Evolutionary conservation across 53 echinoderm and acorn worm genomes (phyloP), one percentile per base, ranked within the genome.

Genomic region (Stichopus horrens): DNA sequence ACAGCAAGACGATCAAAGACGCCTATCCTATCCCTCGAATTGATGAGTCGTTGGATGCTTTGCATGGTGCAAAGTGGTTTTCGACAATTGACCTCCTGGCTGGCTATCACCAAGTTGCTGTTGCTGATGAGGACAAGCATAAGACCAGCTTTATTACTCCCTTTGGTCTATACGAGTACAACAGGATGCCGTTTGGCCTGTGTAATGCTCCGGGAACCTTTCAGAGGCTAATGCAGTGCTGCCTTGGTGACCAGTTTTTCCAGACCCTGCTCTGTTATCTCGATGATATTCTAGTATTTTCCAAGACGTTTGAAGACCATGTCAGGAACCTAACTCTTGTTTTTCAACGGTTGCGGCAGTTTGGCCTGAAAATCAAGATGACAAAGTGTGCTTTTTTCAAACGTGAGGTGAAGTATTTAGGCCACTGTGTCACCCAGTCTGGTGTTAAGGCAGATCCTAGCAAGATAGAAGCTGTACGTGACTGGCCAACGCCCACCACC

Each of bases 301-400:
- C 89, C 10, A 19, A 55, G 21, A 88, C 71, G 0, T 90, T 90
- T 76, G 90, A 93, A 7, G 86, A 91, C 21, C 90, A 88, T 21
- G 23, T 68, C 68, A 68, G 16, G 14, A 68, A 68, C 68, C 3
- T 68, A 16, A 68, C 68, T 4, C 13, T 14, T 37, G 91, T 93
- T 1, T 89, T 93, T 55, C 60, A 86, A 10, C 18, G 91, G 18
- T 86, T 91, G 16, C 89, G 81, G 21, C 66, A 89, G 7, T 54
- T 79, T 83, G 93, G 91, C 4, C 67, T 93, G 56, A 93, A 91
- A 66, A 58, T 93, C 7, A 93, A 93, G 55, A 77, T 79, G 5
- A 7, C 21, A 4, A 92, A 92, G 58, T 88, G 91, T 21, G 67
- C 57, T 4, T 88, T 88, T 63, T 88, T 91, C 76, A 23, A 85